phyloP scores from a whole-genome alignment of 2,113 vertebrate genomes.

The Thamnaconus septentrionalis region DNA sequence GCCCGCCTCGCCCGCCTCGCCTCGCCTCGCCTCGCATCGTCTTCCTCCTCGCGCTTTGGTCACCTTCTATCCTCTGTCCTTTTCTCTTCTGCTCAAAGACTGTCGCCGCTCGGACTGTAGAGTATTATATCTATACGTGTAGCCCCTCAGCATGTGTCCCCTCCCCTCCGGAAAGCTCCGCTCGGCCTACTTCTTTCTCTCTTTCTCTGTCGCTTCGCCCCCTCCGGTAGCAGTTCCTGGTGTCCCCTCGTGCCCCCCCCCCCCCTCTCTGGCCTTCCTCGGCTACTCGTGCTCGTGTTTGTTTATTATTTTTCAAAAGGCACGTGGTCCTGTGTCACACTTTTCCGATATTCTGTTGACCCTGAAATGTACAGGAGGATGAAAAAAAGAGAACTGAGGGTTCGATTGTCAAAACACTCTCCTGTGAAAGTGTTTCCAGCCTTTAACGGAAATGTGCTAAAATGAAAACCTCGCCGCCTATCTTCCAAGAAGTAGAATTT shows the following conservation, averaged over 20 bases:
- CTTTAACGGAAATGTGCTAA: conserved; percentile 23
- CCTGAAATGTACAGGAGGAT: conserved; percentile 37
- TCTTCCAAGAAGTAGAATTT: conserved; percentile 25
- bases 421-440: conserved; percentile 28
- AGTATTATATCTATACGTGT: conserved; percentile 60
- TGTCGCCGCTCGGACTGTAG: conserved; percentile 58
- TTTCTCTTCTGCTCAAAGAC: conserved; percentile 65
- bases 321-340: conserved; percentile 46
- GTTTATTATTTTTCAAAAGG: conserved; percentile 16
- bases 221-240: conserved; percentile 60
- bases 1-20: conserved; percentile 64
- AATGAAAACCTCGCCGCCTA: background rate
- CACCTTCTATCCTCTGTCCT: conserved; percentile 57
- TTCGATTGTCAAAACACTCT: conserved; percentile 18
- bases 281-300: conserved; percentile 44
- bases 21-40: conserved; percentile 58
- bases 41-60: conserved; percentile 59
- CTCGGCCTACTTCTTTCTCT: conserved; percentile 51
- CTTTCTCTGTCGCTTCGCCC: conserved; percentile 63
- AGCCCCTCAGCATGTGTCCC: conserved; percentile 72
- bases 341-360: conserved; percentile 15
- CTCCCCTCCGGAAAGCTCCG: conserved; percentile 61
- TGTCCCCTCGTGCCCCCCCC: conserved; percentile 30
- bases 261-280: conserved; percentile 16
- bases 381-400: background rate